These are phyloP conservation scores for Tachina grossa DNA, from an alignment of 2,888 invertebrate species.

Conservation along the genomic window DNA sequence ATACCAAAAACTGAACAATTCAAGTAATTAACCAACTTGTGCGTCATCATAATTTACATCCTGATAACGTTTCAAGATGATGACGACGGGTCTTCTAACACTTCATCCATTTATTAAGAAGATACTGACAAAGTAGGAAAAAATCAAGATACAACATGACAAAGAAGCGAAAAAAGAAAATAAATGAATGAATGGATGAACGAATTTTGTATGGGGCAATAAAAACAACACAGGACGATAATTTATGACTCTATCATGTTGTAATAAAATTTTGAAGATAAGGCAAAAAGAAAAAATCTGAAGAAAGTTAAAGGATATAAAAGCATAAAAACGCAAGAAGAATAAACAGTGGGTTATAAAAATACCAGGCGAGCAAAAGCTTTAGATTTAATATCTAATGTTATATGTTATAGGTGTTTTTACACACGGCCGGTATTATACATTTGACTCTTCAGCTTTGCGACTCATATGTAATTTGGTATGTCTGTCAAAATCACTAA, in stretches of 20 bases:
- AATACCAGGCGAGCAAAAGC: background rate
- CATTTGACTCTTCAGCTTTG: no score
- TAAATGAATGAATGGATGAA: slow-evolving; percentile 14
- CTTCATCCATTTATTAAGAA: slow-evolving; percentile 57
- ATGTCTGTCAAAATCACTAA: no score
- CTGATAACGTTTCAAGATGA: slow-evolving; percentile 55
- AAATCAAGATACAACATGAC: slow-evolving; percentile 43
- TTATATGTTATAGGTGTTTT: no score
- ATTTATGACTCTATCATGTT: slow-evolving; percentile 63
- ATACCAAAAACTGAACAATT: slow-evolving; percentile 37
- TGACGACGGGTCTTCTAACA: slow-evolving; percentile 50
- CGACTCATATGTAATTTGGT: no score
- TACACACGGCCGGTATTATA: no score
- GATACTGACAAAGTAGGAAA: slow-evolving; percentile 35
- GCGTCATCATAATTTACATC: slow-evolving; percentile 57
- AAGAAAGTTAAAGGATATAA: slow-evolving; percentile 16
- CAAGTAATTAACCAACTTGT: slow-evolving; percentile 59
- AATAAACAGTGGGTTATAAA: no score
- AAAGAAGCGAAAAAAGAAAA: background rate
- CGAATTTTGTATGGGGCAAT: slow-evolving; percentile 8
- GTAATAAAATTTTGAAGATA: slow-evolving; percentile 47
- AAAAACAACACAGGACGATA: slow-evolving; percentile 20
- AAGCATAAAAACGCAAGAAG: no score
- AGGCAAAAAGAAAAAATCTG: background rate
- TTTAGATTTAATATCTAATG: background rate